Conservation (phyloP, 1,140 invertebrate species). For the Aphelenchoides avenae region DNA sequence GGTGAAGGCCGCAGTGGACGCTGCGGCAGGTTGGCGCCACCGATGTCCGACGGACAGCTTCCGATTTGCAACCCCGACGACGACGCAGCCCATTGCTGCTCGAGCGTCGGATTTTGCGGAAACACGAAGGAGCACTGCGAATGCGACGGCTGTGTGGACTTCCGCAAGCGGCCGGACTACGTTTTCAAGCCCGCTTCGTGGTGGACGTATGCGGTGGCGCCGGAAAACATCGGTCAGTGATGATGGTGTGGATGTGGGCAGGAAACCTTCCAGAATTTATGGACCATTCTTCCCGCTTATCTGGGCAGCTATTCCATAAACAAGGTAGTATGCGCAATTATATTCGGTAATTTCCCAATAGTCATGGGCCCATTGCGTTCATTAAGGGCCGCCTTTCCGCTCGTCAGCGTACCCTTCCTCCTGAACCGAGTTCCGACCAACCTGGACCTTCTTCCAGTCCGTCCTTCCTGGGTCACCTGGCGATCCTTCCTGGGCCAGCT, state of each 20-base stretch:
- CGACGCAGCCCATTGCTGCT: slow-evolving; percentile 38
- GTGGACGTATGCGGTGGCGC: slow-evolving; percentile 41
- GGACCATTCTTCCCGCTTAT: too few relatives aligned
- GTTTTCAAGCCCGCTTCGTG: slow-evolving; percentile 31
- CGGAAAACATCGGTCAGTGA: slow-evolving; percentile 38
- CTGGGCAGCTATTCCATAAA: too few relatives aligned
- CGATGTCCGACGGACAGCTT: slow-evolving; percentile 20
- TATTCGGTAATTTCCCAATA: not conserved
- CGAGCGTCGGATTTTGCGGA: slow-evolving; percentile 45
- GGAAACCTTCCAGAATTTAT: too few relatives aligned
- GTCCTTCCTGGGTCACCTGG: too few relatives aligned
- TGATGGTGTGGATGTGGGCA: too few relatives aligned
- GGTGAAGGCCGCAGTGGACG: slow-evolving; percentile 38
- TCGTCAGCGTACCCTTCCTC: too few relatives aligned
- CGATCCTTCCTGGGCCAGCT: too few relatives aligned
- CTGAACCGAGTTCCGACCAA: too few relatives aligned
- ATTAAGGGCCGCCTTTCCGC: too few relatives aligned
- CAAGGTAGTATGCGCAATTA: too few relatives aligned
- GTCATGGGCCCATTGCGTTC: too few relatives aligned
- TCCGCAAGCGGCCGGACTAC: slow-evolving; percentile 31
- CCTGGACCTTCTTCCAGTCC: too few relatives aligned
- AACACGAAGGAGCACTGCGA: slow-evolving; percentile 38
- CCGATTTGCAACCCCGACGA: slow-evolving; percentile 47
- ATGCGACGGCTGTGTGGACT: slow-evolving; percentile 47
- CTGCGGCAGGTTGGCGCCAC: slow-evolving; percentile 36